phyloP scores from a whole-genome alignment of 2,797 vertebrate species.

The Salarias fasciatus region DNA sequence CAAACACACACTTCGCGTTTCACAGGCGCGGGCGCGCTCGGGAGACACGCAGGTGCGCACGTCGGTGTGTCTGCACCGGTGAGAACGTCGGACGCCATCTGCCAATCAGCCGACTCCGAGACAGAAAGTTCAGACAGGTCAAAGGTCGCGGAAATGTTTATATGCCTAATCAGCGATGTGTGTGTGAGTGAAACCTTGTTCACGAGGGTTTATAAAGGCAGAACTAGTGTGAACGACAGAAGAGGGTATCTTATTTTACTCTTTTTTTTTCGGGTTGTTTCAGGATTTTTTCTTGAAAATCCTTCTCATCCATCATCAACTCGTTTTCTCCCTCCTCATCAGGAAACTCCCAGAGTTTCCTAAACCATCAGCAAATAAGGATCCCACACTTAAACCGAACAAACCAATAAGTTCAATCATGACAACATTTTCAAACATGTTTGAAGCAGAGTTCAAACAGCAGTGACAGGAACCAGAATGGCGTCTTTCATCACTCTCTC shows the following conservation, averaged over 20 bases:
- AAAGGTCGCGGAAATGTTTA: constrained; percentile 46
- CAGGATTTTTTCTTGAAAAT: too few relatives aligned
- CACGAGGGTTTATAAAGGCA: too few relatives aligned
- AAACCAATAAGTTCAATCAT: too few relatives aligned
- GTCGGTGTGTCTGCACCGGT: constrained; percentile 19
- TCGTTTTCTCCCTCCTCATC: too few relatives aligned
- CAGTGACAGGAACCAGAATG: neutral
- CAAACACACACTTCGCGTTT: constrained; percentile 21
- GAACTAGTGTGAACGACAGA: too few relatives aligned
- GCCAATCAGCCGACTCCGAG: constrained; percentile 29
- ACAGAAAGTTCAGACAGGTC: constrained; percentile 49
- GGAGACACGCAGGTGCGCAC: constrained; percentile 27
- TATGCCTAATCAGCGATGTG: constrained; percentile 34
- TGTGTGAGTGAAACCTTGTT: constrained; percentile 9
- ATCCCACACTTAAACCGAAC: neutral
- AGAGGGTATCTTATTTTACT: too few relatives aligned
- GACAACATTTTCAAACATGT: too few relatives aligned
- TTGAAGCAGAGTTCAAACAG: neutral
- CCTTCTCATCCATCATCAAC: too few relatives aligned
- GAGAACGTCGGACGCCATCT: constrained; percentile 11
- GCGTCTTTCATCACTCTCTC: neutral
- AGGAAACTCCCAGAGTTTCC: too few relatives aligned
- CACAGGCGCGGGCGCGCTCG: constrained; percentile 29
- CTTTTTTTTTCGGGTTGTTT: too few relatives aligned
- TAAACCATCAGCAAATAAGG: too few relatives aligned